Conservation (phyloP, 2,888 invertebrate species). For the Acheta domesticus region DNA sequence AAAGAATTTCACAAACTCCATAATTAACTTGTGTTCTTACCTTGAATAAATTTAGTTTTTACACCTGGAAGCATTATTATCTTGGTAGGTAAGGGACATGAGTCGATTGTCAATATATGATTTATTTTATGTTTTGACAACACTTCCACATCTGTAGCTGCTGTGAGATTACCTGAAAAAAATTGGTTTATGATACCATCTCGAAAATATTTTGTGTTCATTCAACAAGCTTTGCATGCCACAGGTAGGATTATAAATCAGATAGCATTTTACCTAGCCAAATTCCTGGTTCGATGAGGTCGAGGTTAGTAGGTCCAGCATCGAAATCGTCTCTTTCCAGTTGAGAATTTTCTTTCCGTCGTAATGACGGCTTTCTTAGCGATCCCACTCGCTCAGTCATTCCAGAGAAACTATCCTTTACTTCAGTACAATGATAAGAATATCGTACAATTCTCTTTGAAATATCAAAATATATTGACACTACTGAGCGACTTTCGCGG, state of each 20-base stretch:
- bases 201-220: not conserved
- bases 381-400: slow-evolving; percentile 19
- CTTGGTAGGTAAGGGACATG: slow-evolving; percentile 75
- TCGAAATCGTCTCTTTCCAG: slow-evolving; percentile 50
- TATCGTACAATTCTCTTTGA: too few relatives aligned
- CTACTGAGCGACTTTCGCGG: too few relatives aligned
- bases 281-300: slow-evolving; percentile 55
- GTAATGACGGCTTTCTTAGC: slow-evolving; percentile 25
- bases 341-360: slow-evolving; percentile 28
- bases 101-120: slow-evolving; percentile 78
- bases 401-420: too few relatives aligned
- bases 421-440: too few relatives aligned
- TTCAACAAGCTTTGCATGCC: slow-evolving; percentile 19
- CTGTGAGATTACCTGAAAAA: slow-evolving; percentile 68
- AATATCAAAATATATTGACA: too few relatives aligned
- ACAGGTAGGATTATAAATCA: slow-evolving; percentile 19
- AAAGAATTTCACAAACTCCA: not conserved
- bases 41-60: slow-evolving; percentile 69
- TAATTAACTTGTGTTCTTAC: slow-evolving; percentile 45
- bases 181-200: not conserved
- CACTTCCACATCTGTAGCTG: slow-evolving; percentile 69
- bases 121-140: slow-evolving; percentile 64
- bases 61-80: slow-evolving; percentile 65
- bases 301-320: slow-evolving; percentile 57
- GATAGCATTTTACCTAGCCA: slow-evolving; percentile 48